Percentiles rank a stretch among this genome's conserved stretches.
Conservation (phyloP, 2,888 invertebrate genomes). For the Eucera pruinosa region DNA sequence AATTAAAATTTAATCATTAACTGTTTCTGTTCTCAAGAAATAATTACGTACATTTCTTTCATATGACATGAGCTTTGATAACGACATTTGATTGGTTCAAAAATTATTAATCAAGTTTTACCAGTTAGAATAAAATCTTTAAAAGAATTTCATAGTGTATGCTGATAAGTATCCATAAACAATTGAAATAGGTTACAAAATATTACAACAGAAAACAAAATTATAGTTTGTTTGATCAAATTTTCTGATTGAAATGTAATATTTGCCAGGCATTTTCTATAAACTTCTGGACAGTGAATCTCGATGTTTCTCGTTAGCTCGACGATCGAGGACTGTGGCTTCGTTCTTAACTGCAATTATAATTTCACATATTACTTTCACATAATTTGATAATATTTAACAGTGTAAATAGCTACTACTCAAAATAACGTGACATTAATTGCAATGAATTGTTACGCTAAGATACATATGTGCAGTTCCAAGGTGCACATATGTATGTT, state of each 20-base stretch:
- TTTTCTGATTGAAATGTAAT: slow-evolving; percentile 18
- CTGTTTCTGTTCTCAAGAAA: not conserved
- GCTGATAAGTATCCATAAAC: too few relatives aligned
- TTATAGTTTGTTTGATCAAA: not conserved
- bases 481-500: slow-evolving; percentile 13
- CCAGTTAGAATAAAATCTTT: not conserved
- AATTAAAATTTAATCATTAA: too few relatives aligned
- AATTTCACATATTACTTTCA: too few relatives aligned
- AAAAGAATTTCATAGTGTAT: not conserved
- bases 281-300: slow-evolving; percentile 22
- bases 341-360: slow-evolving; percentile 35
- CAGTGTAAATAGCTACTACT: slow-evolving; percentile 5
- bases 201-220: not conserved
- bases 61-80: not conserved
- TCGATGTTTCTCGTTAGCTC: slow-evolving; percentile 55
- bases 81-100: not conserved
- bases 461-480: slow-evolving; percentile 14
- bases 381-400: slow-evolving; percentile 20
- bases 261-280: slow-evolving; percentile 4
- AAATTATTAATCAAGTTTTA: not conserved
- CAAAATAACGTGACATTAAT: slow-evolving; percentile 11
- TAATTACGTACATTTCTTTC: too few relatives aligned
- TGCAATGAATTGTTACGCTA: slow-evolving; percentile 12
- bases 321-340: slow-evolving; percentile 50
- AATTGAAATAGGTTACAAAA: too few relatives aligned